phyloP scores from a whole-genome alignment of 2,797 vertebrate genomes.

The Sebastiscus tertius region DNA sequence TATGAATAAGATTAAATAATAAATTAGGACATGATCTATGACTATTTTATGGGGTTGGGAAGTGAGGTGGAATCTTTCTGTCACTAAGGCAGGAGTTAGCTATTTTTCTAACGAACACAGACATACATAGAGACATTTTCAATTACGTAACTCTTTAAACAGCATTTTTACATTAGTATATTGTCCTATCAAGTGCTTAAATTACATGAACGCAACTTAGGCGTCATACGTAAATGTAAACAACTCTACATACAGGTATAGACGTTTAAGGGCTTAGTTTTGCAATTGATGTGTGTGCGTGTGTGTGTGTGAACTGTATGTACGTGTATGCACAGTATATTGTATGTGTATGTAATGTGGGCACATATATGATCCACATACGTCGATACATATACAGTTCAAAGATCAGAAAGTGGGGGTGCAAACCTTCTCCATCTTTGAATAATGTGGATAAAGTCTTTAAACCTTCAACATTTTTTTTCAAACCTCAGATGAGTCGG shows the following conservation, averaged over 20 bases:
- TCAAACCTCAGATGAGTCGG: conserved; percentile 80
- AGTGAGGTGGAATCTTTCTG: not conserved
- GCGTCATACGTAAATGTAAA: not conserved
- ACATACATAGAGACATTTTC: not conserved
- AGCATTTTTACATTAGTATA: not conserved
- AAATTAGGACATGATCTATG: not conserved
- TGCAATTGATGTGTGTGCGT: not conserved
- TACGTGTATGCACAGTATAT: not conserved
- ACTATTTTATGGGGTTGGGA: not conserved
- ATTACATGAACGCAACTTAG: not conserved
- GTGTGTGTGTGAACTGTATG: not conserved
- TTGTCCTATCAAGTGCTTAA: not conserved
- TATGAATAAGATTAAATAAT: not conserved
- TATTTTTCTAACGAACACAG: not conserved
- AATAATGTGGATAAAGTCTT: conserved; percentile 32
- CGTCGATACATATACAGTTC: not conserved
- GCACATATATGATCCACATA: not conserved
- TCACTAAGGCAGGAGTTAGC: not conserved
- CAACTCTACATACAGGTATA: not conserved
- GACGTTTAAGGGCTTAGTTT: not conserved
- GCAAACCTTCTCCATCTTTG: conserved; percentile 16
- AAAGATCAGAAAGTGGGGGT: not conserved
- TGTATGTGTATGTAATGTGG: not conserved
- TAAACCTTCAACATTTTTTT: conserved; percentile 72
- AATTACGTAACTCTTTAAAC: not conserved